Percentiles rank a stretch among this genome's conserved stretches.
Conservation (phyloP, 2,797 vertebrate genomes). For the Xenentodon cancila region DNA sequence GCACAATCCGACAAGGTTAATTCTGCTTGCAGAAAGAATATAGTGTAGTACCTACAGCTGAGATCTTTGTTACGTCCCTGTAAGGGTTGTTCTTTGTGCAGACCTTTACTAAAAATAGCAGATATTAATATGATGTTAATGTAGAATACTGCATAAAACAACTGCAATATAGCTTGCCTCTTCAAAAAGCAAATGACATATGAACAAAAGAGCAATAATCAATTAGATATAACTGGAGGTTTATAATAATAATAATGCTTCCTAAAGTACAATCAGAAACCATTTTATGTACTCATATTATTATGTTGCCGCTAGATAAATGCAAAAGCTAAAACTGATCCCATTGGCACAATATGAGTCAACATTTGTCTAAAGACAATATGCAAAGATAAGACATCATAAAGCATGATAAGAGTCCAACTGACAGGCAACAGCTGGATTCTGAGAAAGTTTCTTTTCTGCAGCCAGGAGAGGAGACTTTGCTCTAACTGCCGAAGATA, state of each 20-base stretch:
- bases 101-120: constrained; percentile 2
- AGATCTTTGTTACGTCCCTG: constrained; percentile 18
- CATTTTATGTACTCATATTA: neutral
- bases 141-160: neutral
- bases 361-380: neutral
- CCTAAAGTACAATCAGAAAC: neutral
- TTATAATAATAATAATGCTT: neutral
- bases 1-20: constrained; percentile 20
- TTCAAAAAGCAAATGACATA: neutral
- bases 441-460: no score
- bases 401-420: constrained; percentile 12
- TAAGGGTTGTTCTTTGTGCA: neutral
- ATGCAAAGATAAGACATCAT: constrained; percentile 1
- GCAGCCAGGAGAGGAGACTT: neutral
- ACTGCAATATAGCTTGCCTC: neutral
- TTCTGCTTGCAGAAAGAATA: constrained; percentile 40
- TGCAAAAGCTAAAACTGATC: neutral
- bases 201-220: constrained; percentile 46
- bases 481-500: neutral
- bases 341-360: neutral
- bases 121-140: neutral
- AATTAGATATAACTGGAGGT: constrained; percentile 24
- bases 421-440: neutral
- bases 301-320: neutral
- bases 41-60: neutral